phyloP scores from a whole-genome alignment of 2,113 vertebrate species.

The Sialia sialis region DNA sequence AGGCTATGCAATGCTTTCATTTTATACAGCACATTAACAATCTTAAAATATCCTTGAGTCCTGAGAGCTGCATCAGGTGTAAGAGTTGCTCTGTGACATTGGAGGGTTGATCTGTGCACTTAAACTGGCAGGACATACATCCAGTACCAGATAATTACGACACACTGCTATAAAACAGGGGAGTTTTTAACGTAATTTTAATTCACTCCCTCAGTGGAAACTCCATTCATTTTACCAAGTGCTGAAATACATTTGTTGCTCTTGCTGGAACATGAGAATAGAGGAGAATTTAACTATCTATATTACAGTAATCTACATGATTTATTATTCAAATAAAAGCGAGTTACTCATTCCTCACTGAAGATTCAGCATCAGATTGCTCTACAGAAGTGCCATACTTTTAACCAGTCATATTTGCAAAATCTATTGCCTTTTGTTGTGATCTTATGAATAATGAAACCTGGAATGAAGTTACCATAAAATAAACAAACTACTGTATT shows the following conservation, averaged over 20 bases:
- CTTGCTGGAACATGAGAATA: not conserved
- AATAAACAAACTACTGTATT: not conserved
- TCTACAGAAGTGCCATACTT: not conserved
- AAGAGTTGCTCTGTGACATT: not conserved
- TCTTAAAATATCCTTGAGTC: not conserved
- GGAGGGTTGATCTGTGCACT: not conserved
- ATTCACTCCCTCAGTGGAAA: not conserved
- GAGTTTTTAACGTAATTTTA: not conserved
- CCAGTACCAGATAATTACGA: not conserved
- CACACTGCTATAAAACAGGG: not conserved
- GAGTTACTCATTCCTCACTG: not conserved
- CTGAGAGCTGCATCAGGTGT: not conserved
- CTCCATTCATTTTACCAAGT: not conserved
- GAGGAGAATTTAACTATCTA: not conserved
- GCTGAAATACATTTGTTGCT: not conserved
- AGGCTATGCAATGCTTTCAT: not conserved
- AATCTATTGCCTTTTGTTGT: not conserved
- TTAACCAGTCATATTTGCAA: not conserved
- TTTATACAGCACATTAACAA: not conserved
- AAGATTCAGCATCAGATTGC: not conserved
- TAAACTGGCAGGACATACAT: not conserved
- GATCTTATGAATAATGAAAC: constrained; percentile 37
- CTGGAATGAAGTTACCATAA: not conserved
- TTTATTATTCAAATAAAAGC: constrained; percentile 17
- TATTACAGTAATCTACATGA: not conserved